Conservation (phyloP, 2,797 vertebrate species). For the Xenopus petersii region DNA sequence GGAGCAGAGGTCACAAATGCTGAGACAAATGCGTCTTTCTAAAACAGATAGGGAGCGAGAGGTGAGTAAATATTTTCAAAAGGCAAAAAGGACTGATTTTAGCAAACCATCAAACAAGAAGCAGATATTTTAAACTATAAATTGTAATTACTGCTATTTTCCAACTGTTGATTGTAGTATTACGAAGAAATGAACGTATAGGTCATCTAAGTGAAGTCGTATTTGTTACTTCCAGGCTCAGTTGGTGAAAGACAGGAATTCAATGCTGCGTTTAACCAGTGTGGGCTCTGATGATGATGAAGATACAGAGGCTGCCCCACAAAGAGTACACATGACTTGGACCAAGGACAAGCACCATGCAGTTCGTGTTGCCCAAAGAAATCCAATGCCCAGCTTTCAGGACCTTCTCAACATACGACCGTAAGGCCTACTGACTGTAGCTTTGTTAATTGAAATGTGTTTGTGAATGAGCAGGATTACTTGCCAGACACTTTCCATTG, state of each 20-base stretch:
- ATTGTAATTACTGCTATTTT: too few species aligned
- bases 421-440: conserved; percentile 63
- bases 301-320: conserved; percentile 77
- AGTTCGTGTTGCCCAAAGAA: conserved; percentile 75
- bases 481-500: too few species aligned
- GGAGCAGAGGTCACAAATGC: conserved; percentile 91
- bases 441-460: too few species aligned
- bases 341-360: conserved; percentile 81
- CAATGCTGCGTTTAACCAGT: conserved; percentile 84
- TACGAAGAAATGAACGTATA: too few species aligned
- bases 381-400: conserved; percentile 78
- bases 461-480: too few species aligned
- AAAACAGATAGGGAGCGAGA: conserved; percentile 85
- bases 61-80: conserved; percentile 59
- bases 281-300: conserved; percentile 89
- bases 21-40: conserved; percentile 87
- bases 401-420: conserved; percentile 89
- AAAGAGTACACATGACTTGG: conserved; percentile 90
- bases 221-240: conserved; percentile 65
- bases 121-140: too few species aligned
- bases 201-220: too few species aligned
- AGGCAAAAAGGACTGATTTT: too few species aligned
- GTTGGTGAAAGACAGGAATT: conserved; percentile 86
- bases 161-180: too few species aligned
- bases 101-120: too few species aligned